Percentiles rank a stretch among this genome's conserved stretches.
Evolutionary conservation across 2,888 invertebrate species (phyloP).

Genomic region (Conistra vaccinii): DNA sequence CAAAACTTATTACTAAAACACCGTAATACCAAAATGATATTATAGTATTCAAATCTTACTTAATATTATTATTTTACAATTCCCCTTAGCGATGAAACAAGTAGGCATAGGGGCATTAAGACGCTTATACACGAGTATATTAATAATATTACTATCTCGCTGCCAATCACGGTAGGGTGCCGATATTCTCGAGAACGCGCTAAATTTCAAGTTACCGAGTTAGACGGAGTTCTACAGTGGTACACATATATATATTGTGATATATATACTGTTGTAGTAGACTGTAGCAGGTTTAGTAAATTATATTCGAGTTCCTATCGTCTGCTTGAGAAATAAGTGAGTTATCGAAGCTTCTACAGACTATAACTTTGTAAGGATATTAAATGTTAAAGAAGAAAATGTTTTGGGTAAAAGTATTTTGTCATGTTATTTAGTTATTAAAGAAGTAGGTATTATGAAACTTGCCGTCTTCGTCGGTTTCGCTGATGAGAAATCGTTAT

Average conservation of each 20-base stretch:
- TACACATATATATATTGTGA: slow-evolving; percentile 4
- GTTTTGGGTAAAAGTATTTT: not conserved
- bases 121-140: slow-evolving; percentile 53
- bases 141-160: slow-evolving; percentile 61
- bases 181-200: slow-evolving; percentile 60
- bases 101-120: slow-evolving; percentile 51
- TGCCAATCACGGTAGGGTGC: slow-evolving; percentile 65
- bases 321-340: slow-evolving; percentile 39
- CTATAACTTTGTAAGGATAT: slow-evolving; percentile 22
- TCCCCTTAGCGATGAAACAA: slow-evolving; percentile 26
- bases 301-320: slow-evolving; percentile 43
- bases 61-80: slow-evolving; percentile 47
- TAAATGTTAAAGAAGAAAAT: slow-evolving; percentile 5
- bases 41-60: slow-evolving; percentile 40
- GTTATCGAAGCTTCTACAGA: slow-evolving; percentile 35
- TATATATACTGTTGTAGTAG: slow-evolving; percentile 31
- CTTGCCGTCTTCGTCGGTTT: not conserved
- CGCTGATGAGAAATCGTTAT: not conserved
- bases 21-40: slow-evolving; percentile 28
- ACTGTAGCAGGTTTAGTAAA: slow-evolving; percentile 48
- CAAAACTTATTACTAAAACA: slow-evolving; percentile 17
- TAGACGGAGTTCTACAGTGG: slow-evolving; percentile 57
- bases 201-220: slow-evolving; percentile 67
- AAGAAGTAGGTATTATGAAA: not conserved
- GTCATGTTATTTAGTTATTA: not conserved